Evolutionary conservation across 2,888 invertebrate species (phyloP).

Genomic region (Dryadula phaetusa): DNA sequence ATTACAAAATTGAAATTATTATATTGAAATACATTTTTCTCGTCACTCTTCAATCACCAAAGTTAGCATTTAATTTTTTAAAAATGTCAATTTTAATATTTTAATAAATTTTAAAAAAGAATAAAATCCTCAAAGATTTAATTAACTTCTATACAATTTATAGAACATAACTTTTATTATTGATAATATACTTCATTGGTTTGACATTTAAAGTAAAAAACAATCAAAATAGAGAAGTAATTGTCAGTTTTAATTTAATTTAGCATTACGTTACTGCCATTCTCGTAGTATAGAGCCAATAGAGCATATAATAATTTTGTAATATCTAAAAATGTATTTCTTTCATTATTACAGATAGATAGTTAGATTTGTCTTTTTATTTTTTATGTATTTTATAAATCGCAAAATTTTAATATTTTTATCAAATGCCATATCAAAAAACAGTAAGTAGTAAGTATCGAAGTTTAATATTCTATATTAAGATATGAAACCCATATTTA

Average conservation of each 20-base stretch:
- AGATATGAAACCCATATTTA: not conserved
- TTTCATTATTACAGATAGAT: not conserved
- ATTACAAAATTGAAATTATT: too few relatives aligned
- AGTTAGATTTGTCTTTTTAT: not conserved
- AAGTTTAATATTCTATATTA: not conserved
- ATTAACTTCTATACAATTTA: too few relatives aligned
- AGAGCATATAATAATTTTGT: not conserved
- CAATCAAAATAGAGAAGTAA: not conserved
- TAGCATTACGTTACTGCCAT: too few relatives aligned
- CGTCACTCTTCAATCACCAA: too few relatives aligned
- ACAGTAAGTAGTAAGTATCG: constrained; percentile 2
- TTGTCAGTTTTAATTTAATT: not conserved
- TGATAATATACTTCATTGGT: too few relatives aligned
- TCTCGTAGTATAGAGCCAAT: not conserved
- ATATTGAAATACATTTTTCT: too few relatives aligned
- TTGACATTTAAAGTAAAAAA: not conserved
- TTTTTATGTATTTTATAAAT: not conserved
- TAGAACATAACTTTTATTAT: too few relatives aligned
- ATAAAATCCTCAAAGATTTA: too few relatives aligned
- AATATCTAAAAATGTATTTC: not conserved
- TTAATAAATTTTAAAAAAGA: too few relatives aligned
- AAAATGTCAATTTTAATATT: too few relatives aligned
- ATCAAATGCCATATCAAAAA: constrained; percentile 25
- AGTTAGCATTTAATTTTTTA: too few relatives aligned
- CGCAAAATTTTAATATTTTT: not conserved